phyloP scores from a whole-genome alignment of 2,888 invertebrate genomes.

The Pegoplata infirma region DNA sequence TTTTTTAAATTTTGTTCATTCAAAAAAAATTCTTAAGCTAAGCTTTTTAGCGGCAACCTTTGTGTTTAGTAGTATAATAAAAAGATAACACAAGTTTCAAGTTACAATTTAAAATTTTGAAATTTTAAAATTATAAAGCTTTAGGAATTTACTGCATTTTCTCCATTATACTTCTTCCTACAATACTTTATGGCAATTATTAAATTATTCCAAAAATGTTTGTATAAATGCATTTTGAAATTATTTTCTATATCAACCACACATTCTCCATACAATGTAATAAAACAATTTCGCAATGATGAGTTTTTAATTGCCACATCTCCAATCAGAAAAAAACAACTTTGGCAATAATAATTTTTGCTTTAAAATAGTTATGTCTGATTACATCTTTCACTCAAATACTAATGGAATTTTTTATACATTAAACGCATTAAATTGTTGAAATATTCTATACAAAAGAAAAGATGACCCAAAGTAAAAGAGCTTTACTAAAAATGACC shows the following conservation, averaged over 20 bases:
- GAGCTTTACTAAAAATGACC: neutral
- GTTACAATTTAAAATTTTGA: no score
- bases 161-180: no score
- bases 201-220: neutral
- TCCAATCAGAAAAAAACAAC: neutral
- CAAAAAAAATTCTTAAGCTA: no score
- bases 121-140: no score
- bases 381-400: no score
- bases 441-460: neutral
- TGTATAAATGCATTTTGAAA: neutral
- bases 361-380: no score
- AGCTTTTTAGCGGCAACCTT: no score
- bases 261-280: neutral
- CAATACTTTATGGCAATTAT: no score
- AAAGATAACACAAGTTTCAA: no score
- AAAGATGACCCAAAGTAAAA: conserved; percentile 5
- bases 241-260: neutral
- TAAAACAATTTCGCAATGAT: neutral
- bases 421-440: neutral
- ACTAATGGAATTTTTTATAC: neutral
- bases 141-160: no score
- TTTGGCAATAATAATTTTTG: neutral
- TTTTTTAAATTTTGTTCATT: no score
- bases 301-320: conserved; percentile 25
- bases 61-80: no score